phyloP scores from a whole-genome alignment of 2,113 vertebrate genomes.

The Rousettus leschenaultii region DNA sequence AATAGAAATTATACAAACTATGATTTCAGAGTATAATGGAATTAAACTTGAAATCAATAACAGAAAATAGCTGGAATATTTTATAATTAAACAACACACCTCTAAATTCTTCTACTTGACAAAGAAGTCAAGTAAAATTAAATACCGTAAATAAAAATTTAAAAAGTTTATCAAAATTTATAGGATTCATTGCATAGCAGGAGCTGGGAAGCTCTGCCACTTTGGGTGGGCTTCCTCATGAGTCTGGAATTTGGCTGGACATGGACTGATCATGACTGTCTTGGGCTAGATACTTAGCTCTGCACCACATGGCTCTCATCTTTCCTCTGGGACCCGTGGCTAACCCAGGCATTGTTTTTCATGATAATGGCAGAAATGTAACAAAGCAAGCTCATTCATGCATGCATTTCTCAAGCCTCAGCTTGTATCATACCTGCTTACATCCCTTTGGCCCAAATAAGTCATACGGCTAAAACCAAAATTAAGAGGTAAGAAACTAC shows the following conservation, averaged over 20 bases:
- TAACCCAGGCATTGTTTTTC: background rate
- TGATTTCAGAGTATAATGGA: background rate
- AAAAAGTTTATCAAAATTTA: background rate
- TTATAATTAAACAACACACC: background rate
- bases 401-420: background rate
- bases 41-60: background rate
- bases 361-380: background rate
- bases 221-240: background rate
- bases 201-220: background rate
- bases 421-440: background rate
- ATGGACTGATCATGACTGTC: background rate
- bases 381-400: background rate
- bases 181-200: background rate
- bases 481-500: background rate
- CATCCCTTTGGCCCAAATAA: background rate
- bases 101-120: background rate
- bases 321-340: no score
- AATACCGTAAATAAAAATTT: background rate
- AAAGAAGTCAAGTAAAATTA: background rate
- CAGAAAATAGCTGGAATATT: background rate
- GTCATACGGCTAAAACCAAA: background rate
- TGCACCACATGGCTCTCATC: background rate
- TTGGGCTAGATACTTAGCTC: background rate
- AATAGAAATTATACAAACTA: background rate
- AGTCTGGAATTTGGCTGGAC: background rate